Percentiles rank a stretch among this genome's conserved stretches.
phyloP scores from a whole-genome alignment of 2,888 invertebrate species.

The Magallana nippona region DNA sequence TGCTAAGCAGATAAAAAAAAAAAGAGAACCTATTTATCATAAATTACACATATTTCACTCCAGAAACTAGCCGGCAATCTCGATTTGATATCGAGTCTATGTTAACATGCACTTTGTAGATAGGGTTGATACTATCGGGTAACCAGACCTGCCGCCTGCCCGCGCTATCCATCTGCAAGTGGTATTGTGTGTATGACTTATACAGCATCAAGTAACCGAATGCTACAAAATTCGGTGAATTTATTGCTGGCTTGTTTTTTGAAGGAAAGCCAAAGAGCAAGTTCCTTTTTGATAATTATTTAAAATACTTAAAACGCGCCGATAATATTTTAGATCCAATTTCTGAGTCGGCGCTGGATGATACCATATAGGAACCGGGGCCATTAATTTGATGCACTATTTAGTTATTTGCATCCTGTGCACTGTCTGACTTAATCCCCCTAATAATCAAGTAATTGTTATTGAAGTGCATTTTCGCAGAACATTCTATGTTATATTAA shows the following conservation, averaged over 20 bases:
- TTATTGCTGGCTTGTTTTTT: slow-evolving; percentile 13
- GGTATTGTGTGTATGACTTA: slow-evolving; percentile 10
- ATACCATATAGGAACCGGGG: neutral
- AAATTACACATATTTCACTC: slow-evolving; percentile 33
- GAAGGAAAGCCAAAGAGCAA: slow-evolving; percentile 9
- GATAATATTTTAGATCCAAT: neutral
- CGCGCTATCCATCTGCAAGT: slow-evolving; percentile 20
- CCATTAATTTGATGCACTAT: neutral
- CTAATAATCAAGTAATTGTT: neutral
- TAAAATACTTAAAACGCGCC: neutral
- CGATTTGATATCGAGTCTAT: slow-evolving; percentile 28
- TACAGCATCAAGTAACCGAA: neutral
- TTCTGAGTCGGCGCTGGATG: neutral
- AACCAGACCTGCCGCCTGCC: slow-evolving; percentile 19
- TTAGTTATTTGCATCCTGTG: neutral
- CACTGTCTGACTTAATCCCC: neutral
- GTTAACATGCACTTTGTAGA: slow-evolving; percentile 24
- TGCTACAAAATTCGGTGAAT: neutral
- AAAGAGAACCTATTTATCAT: slow-evolving; percentile 4
- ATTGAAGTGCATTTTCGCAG: neutral
- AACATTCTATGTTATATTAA: slow-evolving; percentile 1
- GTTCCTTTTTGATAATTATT: neutral
- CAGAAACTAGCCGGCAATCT: slow-evolving; percentile 29
- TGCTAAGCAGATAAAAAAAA: neutral
- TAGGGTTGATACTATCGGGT: slow-evolving; percentile 8